Percentiles rank a stretch among this genome's conserved stretches.
Conservation (phyloP, 2,888 invertebrate genomes). For the Pardosa pseudoannulata region DNA sequence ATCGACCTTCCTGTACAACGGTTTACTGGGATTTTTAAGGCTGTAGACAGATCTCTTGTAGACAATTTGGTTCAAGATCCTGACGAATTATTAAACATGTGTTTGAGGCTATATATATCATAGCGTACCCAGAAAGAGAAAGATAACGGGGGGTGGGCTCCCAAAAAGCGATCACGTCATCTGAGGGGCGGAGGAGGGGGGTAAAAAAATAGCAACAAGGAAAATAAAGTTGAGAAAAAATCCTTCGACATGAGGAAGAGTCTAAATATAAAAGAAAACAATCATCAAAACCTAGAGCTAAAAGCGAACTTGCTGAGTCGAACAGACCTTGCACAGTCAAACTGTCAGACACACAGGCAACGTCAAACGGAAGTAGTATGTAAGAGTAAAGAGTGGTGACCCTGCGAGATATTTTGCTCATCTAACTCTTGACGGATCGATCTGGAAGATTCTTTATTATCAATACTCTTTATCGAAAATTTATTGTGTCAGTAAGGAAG, state of each 20-base stretch:
- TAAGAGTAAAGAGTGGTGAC: neutral
- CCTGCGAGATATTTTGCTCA: neutral
- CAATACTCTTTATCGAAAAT: too few relatives aligned
- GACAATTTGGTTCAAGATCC: too few relatives aligned
- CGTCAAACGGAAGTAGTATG: neutral
- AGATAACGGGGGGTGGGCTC: neutral
- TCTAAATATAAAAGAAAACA: conserved; percentile 72
- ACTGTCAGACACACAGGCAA: neutral
- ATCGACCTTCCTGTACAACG: too few relatives aligned
- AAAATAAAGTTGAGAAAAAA: conserved; percentile 28
- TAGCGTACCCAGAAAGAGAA: neutral
- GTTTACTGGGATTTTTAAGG: too few relatives aligned
- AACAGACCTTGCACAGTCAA: conserved; percentile 48
- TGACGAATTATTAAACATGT: neutral
- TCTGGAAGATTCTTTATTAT: too few relatives aligned
- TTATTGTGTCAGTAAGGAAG: too few relatives aligned
- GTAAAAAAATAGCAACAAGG: neutral
- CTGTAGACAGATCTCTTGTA: too few relatives aligned
- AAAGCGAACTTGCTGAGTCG: conserved; percentile 61
- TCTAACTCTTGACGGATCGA: too few relatives aligned
- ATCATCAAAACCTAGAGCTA: conserved; percentile 54
- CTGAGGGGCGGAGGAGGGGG: neutral
- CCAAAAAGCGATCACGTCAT: neutral
- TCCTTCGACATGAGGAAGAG: conserved; percentile 28
- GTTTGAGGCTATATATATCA: conserved; percentile 33